phyloP scores from a whole-genome alignment of 35 echinoderm and acorn worm genomes.

The Ophiothrix spiculata region DNA sequence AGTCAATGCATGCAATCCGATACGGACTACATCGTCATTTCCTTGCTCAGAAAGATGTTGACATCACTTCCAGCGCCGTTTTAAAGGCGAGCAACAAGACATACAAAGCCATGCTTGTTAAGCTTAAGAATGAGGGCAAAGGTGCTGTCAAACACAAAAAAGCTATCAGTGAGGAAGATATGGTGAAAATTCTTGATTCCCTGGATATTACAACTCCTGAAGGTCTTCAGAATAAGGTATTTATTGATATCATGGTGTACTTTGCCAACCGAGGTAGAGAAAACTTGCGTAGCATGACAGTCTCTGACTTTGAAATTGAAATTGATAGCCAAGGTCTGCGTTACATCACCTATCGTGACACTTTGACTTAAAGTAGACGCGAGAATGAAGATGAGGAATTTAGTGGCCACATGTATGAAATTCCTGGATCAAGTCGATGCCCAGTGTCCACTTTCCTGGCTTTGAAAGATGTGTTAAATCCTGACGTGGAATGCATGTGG shows the following conservation, averaged over 20 bases:
- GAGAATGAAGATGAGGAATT: conserved; percentile 59
- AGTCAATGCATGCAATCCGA: too few relatives aligned
- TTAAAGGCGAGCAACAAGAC: conserved; percentile 40
- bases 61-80: conserved; percentile 24
- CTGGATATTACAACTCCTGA: too few relatives aligned
- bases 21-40: conserved; percentile 57
- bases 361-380: conserved; percentile 65
- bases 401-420: conserved; percentile 80
- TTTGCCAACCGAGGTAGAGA: too few relatives aligned
- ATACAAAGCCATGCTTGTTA: conserved; percentile 63
- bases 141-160: too few relatives aligned
- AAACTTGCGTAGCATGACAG: too few relatives aligned
- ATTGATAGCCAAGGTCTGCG: conserved; percentile 45
- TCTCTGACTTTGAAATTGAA: too few relatives aligned
- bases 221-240: too few relatives aligned
- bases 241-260: too few relatives aligned
- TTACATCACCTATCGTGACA: conserved; percentile 56
- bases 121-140: conserved; percentile 55
- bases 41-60: conserved; percentile 29
- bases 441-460: conserved; percentile 61
- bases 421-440: conserved; percentile 60
- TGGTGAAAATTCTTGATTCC: too few relatives aligned
- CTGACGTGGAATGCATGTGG: conserved; percentile 49
- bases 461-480: conserved; percentile 42
- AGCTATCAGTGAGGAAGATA: too few relatives aligned